Percentiles rank a stretch among this genome's conserved stretches.
Evolutionary conservation across 2,113 vertebrate genomes (phyloP).

Genomic region (Gavialis gangeticus): DNA sequence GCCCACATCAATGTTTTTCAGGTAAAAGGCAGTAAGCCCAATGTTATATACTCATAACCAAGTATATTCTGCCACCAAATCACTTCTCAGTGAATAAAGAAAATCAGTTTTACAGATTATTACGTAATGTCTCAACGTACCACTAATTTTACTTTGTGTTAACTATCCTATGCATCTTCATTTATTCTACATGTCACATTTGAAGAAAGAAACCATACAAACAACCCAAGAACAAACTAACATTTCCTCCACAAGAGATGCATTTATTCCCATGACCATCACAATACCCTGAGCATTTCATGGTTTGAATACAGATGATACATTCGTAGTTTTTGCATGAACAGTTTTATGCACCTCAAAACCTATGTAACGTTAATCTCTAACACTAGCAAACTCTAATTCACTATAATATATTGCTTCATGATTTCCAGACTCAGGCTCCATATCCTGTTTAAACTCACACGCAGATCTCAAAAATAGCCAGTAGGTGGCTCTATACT

Average conservation of each 20-base stretch:
- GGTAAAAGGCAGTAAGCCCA: not conserved
- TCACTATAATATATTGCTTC: not conserved
- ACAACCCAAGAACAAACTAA: not conserved
- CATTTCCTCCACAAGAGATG: not conserved
- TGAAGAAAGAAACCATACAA: not conserved
- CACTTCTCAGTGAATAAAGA: not conserved
- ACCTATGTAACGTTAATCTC: not conserved
- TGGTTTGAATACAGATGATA: not conserved
- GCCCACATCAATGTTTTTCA: not conserved
- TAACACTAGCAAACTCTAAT: not conserved
- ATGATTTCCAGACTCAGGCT: not conserved
- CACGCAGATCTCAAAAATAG: not conserved
- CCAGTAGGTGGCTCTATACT: not conserved
- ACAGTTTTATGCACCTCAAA: not conserved
- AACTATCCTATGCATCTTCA: not conserved
- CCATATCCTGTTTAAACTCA: accelerated
- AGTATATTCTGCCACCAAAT: not conserved
- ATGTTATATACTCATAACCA: not conserved
- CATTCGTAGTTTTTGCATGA: not conserved
- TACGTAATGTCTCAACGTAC: not conserved
- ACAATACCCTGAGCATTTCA: not conserved
- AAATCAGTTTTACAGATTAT: not conserved
- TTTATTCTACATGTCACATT: not conserved
- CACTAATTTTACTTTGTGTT: not conserved
- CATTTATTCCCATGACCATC: not conserved